Evolutionary conservation across 2,113 vertebrate genomes (phyloP).

Genomic region (Indri indri): DNA sequence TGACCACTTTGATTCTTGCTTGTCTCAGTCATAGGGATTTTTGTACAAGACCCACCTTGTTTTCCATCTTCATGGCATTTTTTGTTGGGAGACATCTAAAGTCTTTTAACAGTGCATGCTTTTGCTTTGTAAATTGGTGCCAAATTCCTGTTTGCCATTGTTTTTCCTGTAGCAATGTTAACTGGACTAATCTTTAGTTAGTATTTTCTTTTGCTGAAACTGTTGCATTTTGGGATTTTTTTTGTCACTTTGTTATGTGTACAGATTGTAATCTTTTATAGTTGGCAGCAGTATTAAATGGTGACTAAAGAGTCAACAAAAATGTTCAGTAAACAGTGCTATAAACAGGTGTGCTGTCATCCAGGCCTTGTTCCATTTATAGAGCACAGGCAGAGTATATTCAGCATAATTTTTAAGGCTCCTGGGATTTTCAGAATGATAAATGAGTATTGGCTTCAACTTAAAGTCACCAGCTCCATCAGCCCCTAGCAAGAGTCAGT

Average conservation of each 20-base stretch:
- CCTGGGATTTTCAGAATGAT: no score
- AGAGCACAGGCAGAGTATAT: no score
- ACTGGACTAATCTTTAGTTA: slow-evolving; percentile 60
- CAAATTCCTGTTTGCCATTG: slow-evolving; percentile 82
- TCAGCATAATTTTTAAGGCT: no score
- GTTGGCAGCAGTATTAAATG: slow-evolving; percentile 88
- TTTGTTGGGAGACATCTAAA: slow-evolving; percentile 62
- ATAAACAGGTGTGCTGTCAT: no score
- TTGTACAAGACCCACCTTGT: slow-evolving; percentile 56
- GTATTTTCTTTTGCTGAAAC: slow-evolving; percentile 77
- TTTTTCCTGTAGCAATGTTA: slow-evolving; percentile 70
- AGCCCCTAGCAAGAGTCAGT: no score
- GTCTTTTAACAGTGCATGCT: slow-evolving; percentile 78
- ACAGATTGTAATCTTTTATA: slow-evolving; percentile 82
- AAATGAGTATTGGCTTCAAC: no score
- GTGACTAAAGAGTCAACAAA: slow-evolving; percentile 72
- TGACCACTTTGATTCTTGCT: slow-evolving; percentile 66
- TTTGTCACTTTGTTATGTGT: slow-evolving; percentile 76
- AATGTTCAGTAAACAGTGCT: no score
- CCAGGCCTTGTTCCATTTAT: no score
- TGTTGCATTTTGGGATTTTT: slow-evolving; percentile 65
- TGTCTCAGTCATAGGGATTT: slow-evolving; percentile 50
- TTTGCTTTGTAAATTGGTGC: slow-evolving; percentile 85
- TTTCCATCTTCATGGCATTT: slow-evolving; percentile 74
- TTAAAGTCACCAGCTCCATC: no score